Evolutionary conservation across 2,888 invertebrate genomes (phyloP), one percentile per base, ranked within the genome.

Genomic region (Acrocyrtus sp.): DNA sequence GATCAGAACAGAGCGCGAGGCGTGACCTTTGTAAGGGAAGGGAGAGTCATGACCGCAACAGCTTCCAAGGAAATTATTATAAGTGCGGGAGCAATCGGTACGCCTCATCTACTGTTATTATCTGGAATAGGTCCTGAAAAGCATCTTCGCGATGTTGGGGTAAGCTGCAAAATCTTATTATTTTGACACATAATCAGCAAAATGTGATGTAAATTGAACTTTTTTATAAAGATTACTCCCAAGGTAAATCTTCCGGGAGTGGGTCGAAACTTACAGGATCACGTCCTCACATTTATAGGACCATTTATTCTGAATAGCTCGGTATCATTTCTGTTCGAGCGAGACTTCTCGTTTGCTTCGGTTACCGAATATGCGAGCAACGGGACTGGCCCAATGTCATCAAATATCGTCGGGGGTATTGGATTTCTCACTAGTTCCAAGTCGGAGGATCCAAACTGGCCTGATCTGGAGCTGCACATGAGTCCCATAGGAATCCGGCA

Each of bases 1-100:
- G 47, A 65, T 5, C n/a, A 58, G 12, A n/a, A 56, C 12, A n/a
- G 65, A 29, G 72, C 72, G 17, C 56, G 50, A 5, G 72, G 72
- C 15, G 65, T 72, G 8, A 63, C 57, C 1, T 72, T 26, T 34
- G 58, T 63, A 0, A 56, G 70, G 19, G 70, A 70, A 29, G 70
- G 70, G 21, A n/a, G 12, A 53, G 45, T 65, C 12, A 2, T 58
- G 2, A 3, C 22, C 0, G 72, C 70, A 22, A 54, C 17, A 4
- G 70, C 70, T 2, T 50, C 57, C 15, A 70, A 70, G 17, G 70
- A 70, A 26, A 29, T 70, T 1, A 43, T 70, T n/a, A 34, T 70
- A 10, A 47, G 54, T 26, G 63, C 70, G 3, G 62, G 63, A 15
- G 63, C 69, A 21, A 50, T 70, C 8, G 62, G 57, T 45, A 62